These are phyloP conservation scores for Molorchus minor DNA, from an alignment of 2,888 invertebrate genomes.

Conservation along the genomic window DNA sequence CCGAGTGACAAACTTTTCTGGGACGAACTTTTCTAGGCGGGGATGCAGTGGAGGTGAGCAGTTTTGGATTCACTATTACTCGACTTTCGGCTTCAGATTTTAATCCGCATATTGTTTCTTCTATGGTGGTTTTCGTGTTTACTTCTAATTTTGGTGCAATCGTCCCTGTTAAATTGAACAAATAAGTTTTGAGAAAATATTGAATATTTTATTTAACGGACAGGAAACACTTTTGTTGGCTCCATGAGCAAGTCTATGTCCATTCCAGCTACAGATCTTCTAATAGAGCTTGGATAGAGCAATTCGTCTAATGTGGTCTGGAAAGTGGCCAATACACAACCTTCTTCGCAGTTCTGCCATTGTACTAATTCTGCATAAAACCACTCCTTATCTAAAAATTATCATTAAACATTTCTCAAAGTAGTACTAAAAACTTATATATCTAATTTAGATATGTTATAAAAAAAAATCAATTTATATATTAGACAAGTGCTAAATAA, in stretches of 20 bases:
- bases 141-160: conserved; percentile 77
- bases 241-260: conserved; percentile 75
- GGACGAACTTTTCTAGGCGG: conserved; percentile 33
- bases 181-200: background rate
- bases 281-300: conserved; percentile 70
- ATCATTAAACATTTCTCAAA: no score
- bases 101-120: conserved; percentile 65
- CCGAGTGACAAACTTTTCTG: conserved; percentile 50
- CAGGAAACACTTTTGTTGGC: conserved; percentile 72
- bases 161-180: conserved; percentile 67
- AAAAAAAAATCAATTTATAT: no score
- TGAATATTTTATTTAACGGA: conserved; percentile 50
- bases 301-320: conserved; percentile 72
- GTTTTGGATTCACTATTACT: conserved; percentile 60
- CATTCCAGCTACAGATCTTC: conserved; percentile 67
- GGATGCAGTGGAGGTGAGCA: conserved; percentile 52
- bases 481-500: no score
- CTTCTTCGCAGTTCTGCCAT: conserved; percentile 65
- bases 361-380: conserved; percentile 74
- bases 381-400: conserved; percentile 66
- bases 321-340: conserved; percentile 70
- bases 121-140: conserved; percentile 73
- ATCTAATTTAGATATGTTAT: no score
- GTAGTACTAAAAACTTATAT: no score
- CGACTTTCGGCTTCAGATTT: conserved; percentile 43